These are phyloP conservation scores for Radopholus similis DNA, from an alignment of 1,140 invertebrate genomes.

Conservation along the genomic window DNA sequence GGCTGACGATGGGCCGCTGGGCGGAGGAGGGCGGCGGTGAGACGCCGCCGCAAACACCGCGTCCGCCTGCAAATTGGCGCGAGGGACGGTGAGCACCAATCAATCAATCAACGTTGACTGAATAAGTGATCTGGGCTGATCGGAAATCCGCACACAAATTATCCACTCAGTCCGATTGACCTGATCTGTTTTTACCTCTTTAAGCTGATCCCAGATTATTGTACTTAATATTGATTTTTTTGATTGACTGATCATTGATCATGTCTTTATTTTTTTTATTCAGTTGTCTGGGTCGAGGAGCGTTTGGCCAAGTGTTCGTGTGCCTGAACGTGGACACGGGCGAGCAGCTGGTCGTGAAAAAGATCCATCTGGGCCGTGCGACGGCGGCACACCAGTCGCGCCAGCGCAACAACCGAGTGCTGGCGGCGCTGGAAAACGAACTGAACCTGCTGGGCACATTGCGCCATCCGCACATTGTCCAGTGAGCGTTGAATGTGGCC, in stretches of 20 bases:
- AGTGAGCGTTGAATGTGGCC: no score
- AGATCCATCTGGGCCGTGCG: slow-evolving; percentile 22
- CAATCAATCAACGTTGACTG: no score
- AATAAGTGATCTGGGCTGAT: no score
- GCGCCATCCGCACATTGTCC: slow-evolving; percentile 38
- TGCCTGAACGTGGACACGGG: slow-evolving; percentile 44
- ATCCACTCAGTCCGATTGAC: no score
- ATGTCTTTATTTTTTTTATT: no score
- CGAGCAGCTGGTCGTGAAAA: slow-evolving; percentile 42
- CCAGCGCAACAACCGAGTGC: slow-evolving; percentile 32
- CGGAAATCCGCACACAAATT: no score
- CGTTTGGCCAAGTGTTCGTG: slow-evolving; percentile 40
- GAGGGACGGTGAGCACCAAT: slow-evolving; percentile 21
- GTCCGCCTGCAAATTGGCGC: slow-evolving; percentile 21
- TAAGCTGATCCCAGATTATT: not conserved
- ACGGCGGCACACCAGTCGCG: slow-evolving; percentile 9
- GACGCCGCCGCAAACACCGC: slow-evolving; percentile 2
- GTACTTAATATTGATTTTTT: not conserved
- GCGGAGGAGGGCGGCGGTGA: slow-evolving; percentile 20
- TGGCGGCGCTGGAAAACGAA: slow-evolving; percentile 39
- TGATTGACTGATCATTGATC: no score
- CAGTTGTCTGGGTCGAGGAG: slow-evolving; percentile 26
- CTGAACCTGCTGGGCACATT: slow-evolving; percentile 39
- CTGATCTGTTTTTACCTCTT: no score
- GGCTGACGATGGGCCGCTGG: slow-evolving; percentile 6